These are phyloP conservation scores for Oenanthe oenanthe DNA, from an alignment of 2,113 vertebrate species.

Conservation along the genomic window DNA sequence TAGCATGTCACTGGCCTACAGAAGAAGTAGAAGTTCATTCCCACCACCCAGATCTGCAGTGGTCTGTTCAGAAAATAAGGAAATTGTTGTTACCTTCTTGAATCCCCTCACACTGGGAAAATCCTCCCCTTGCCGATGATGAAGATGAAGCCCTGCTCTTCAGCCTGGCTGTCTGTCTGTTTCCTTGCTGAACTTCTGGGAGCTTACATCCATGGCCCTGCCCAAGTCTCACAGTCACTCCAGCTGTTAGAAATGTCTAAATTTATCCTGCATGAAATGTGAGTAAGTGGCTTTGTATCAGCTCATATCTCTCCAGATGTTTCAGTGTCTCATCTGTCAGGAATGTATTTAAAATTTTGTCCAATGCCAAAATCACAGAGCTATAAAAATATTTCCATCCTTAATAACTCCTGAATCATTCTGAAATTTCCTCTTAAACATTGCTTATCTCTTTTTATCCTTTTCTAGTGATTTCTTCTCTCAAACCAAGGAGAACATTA, in stretches of 20 bases:
- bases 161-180: not conserved
- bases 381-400: slow-evolving; percentile 26
- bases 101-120: not conserved
- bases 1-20: not conserved
- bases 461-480: not conserved
- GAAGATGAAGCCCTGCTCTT: not conserved
- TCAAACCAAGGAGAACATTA: not conserved
- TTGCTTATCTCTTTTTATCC: not conserved
- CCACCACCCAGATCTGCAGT: not conserved
- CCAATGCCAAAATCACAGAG: not conserved
- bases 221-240: not conserved
- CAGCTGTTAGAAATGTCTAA: slow-evolving; percentile 35
- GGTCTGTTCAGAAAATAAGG: not conserved
- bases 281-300: not conserved
- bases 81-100: not conserved
- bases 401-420: not conserved
- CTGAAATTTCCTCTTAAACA: not conserved
- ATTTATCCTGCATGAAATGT: slow-evolving; percentile 17
- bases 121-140: not conserved
- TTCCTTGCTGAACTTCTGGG: not conserved
- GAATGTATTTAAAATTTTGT: slow-evolving; percentile 30
- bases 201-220: not conserved
- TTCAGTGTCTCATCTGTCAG: slow-evolving; percentile 41
- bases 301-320: slow-evolving; percentile 45
- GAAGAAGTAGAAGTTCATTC: not conserved